Percentiles rank a stretch among this genome's conserved stretches.
Evolutionary conservation across 2,797 vertebrate species (phyloP).

Genomic region (Morelia viridis): DNA sequence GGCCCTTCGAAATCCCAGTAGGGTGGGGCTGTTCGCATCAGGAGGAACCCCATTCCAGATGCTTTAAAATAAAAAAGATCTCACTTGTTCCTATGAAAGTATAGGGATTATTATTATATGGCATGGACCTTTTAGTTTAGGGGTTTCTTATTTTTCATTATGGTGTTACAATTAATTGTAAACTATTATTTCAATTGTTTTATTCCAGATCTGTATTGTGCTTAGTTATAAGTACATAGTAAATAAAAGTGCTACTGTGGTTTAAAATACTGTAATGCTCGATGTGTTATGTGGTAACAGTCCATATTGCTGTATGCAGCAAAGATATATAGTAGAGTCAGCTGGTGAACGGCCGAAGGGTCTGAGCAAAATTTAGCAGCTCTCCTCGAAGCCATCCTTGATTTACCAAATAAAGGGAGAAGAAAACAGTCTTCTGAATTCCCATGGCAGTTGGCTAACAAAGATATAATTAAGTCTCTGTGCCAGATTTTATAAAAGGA

Average conservation of each 20-base stretch:
- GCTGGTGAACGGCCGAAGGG: not conserved
- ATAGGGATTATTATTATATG: not conserved
- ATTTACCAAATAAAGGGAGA: not conserved
- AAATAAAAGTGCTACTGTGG: not conserved
- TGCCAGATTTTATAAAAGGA: not conserved
- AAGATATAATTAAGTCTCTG: not conserved
- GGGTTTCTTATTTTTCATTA: not conserved
- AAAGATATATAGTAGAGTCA: not conserved
- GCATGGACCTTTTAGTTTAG: not conserved
- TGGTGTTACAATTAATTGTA: not conserved
- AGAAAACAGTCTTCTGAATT: not conserved
- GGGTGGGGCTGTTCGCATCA: not conserved
- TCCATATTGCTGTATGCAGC: not conserved
- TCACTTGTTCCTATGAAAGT: not conserved
- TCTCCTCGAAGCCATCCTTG: not conserved
- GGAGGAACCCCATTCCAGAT: not conserved
- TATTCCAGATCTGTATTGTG: not conserved
- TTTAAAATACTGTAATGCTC: not conserved
- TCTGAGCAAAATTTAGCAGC: not conserved
- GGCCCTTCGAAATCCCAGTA: not conserved
- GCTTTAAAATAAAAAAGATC: not conserved
- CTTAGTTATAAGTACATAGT: not conserved
- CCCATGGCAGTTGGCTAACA: not conserved
- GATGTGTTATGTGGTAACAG: not conserved
- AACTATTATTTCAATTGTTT: not conserved